These are phyloP conservation scores for Festucalex cinctus DNA, from an alignment of 2,113 vertebrate species.

Conservation along the genomic window DNA sequence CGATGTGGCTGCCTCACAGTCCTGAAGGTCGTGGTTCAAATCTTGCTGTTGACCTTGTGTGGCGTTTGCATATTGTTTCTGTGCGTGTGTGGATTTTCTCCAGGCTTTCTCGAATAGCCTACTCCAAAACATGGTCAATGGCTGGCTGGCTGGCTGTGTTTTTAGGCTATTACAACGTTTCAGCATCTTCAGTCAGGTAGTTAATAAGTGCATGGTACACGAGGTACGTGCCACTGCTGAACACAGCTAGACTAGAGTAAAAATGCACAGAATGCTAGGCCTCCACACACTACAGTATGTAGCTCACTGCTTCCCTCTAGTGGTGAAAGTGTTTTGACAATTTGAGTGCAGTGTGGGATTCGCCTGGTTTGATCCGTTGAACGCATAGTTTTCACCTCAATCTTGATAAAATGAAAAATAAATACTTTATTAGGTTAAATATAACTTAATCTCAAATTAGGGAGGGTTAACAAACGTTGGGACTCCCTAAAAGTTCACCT, in stretches of 20 bases:
- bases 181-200: not conserved
- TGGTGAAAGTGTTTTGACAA: not conserved
- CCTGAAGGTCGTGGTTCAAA: too few species aligned
- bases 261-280: not conserved
- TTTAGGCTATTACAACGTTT: not conserved
- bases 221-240: not conserved
- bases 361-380: not conserved
- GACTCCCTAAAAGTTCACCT: not conserved
- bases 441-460: not conserved
- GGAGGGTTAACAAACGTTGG: not conserved
- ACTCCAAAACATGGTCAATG: too few species aligned
- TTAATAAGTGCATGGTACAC: not conserved
- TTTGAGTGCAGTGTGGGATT: not conserved
- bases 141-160: too few species aligned
- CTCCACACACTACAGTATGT: not conserved
- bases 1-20: too few species aligned
- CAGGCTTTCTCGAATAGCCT: too few species aligned
- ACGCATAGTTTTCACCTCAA: not conserved
- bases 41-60: too few species aligned
- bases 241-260: too few species aligned
- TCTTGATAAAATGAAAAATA: not conserved
- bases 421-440: not conserved
- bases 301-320: conserved; percentile 1
- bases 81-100: too few species aligned
- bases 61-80: too few species aligned